These are phyloP conservation scores for Chionodraco myersi DNA, from an alignment of 2,113 vertebrate species.

Conservation along the genomic window DNA sequence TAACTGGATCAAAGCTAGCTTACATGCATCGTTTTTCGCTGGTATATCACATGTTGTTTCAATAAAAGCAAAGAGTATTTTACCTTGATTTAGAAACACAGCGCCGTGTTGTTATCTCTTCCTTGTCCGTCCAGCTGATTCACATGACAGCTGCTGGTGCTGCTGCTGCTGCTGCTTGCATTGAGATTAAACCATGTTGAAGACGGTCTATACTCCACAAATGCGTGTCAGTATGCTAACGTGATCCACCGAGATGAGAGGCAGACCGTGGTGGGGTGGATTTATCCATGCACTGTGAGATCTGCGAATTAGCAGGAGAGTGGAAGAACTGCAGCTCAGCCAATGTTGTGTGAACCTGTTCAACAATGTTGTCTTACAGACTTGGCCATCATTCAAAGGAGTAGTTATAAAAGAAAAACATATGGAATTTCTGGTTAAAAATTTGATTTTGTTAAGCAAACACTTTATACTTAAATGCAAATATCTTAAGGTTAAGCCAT, in stretches of 20 bases:
- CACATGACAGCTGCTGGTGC: conserved; percentile 75
- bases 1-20: neutral
- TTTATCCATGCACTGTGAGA: conserved; percentile 48
- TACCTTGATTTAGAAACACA: conserved; percentile 64
- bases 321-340: neutral
- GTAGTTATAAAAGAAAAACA: no score
- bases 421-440: no score
- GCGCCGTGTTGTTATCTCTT: conserved; percentile 64
- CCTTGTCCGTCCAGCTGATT: conserved; percentile 80
- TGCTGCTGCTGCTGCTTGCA: conserved; percentile 36
- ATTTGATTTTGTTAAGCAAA: no score
- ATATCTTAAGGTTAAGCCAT: no score
- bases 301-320: conserved; percentile 20
- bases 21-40: neutral
- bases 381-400: no score
- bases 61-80: neutral
- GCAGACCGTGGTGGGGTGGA: neutral
- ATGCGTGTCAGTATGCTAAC: neutral
- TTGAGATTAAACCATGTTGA: conserved; percentile 9
- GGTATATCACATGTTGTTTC: no score
- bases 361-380: neutral
- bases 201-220: neutral
- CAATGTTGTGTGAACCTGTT: conserved; percentile 5
- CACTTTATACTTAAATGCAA: no score
- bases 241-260: neutral